Evolutionary conservation across 2,888 invertebrate genomes (phyloP), one percentile per base, ranked within the genome.

Genomic region (Acheta domesticus): DNA sequence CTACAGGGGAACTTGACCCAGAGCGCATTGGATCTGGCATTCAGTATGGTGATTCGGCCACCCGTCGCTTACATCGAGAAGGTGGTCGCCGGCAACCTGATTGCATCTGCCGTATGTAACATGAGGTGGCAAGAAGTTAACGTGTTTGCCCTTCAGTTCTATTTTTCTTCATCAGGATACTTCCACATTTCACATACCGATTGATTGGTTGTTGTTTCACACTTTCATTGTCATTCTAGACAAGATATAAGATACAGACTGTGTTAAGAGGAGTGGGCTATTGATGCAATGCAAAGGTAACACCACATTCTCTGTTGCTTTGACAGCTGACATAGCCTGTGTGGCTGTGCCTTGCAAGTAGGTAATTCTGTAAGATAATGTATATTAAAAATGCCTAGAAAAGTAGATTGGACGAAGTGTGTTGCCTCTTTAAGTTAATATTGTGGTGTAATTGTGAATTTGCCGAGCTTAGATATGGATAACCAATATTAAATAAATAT

Each of bases 11-110:
- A 86, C 87, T 95, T 82, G 95, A 95, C 85, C 94, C 94, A 1
- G 94, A 95, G 85, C 89, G 94, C 82, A 93, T 94, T 87, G 94
- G 94, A 5, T 86, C 91, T 73, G 92, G 92, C 4, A 92, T 92
- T 82, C 92, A 92, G 84, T 91, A 91, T 83, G 92, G 92, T 11
- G 91, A 92, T 88, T 91, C 85, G 86, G 91, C 84, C 87, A 89
- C 85, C 87, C 89, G 86, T 87, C 89, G 86, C 88, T 89, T 84
- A 87, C 89, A 82, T 85, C 88, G 82, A 87, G 89, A 80, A 86
- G 87, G 88, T 14, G 82, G 86, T 16, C 84, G 88, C 81, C 85
- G 87, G 81, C 88, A 88, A 36, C 88, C 89, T 2, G 90, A 90
- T 80, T 90, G 90, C 86, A 88, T 89, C 78, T 90, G 90, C 83